Conservation (phyloP, 2,888 invertebrate species). For the Cosmia pyralina region DNA sequence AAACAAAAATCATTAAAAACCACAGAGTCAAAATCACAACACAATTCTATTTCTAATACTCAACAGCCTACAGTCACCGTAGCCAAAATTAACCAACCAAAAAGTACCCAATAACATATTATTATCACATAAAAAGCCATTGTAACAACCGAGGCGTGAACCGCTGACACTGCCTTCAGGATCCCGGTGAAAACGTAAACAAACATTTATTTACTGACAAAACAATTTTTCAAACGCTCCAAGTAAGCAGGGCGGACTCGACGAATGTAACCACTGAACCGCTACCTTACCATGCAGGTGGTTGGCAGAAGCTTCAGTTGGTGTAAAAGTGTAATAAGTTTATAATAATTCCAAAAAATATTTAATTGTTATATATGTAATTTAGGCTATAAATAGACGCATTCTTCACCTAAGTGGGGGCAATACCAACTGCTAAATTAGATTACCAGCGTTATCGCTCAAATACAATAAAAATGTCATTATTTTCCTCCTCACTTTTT, state of each 20-base stretch:
- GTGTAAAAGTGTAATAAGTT: background rate
- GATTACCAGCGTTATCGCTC: background rate
- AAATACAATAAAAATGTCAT: background rate
- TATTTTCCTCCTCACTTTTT: background rate
- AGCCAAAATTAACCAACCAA: constrained; percentile 26
- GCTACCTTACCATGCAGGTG: constrained; percentile 19
- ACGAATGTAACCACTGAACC: constrained; percentile 62
- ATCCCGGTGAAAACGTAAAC: constrained; percentile 56
- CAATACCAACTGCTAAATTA: background rate
- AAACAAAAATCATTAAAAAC: too few relatives aligned
- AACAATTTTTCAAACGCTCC: constrained; percentile 67
- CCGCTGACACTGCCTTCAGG: constrained; percentile 51
- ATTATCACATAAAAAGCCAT: constrained; percentile 49
- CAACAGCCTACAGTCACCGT: background rate
- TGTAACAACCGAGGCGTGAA: constrained; percentile 42
- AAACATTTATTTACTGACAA: constrained; percentile 63
- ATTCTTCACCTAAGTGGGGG: too few relatives aligned
- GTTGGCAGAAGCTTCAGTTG: constrained; percentile 45
- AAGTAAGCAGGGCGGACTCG: constrained; percentile 59
- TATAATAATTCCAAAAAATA: too few relatives aligned
- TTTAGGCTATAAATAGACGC: background rate
- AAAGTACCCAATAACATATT: constrained; percentile 25
- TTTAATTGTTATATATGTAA: background rate
- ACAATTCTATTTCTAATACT: background rate
- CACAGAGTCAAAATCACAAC: background rate